phyloP scores from a whole-genome alignment of 2,797 vertebrate genomes.

The Rhinophrynus dorsalis region DNA sequence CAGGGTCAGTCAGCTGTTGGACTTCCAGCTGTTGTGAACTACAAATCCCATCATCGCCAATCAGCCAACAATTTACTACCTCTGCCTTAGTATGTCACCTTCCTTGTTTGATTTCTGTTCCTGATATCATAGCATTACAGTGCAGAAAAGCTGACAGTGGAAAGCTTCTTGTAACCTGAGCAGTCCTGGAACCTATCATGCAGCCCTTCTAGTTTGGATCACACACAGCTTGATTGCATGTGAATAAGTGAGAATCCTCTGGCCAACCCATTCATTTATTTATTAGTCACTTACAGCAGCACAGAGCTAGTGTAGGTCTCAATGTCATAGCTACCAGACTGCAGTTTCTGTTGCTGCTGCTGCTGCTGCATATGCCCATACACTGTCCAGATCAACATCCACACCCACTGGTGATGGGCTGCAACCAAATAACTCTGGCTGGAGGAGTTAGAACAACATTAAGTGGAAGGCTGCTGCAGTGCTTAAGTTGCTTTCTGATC shows the following conservation, averaged over 20 bases:
- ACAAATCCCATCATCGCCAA: too few species aligned
- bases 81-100: too few species aligned
- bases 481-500: conserved; percentile 25
- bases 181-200: conserved; percentile 33
- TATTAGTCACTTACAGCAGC: conserved; percentile 72
- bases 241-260: conserved; percentile 73
- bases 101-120: conserved; percentile 20
- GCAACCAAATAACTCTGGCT: conserved; percentile 45
- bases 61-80: too few species aligned
- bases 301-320: conserved; percentile 56
- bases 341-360: too few species aligned
- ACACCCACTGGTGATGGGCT: conserved; percentile 48
- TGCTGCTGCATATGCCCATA: conserved; percentile 50
- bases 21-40: too few species aligned
- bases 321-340: conserved; percentile 62
- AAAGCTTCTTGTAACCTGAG: conserved; percentile 41
- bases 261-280: conserved; percentile 67
- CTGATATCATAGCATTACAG: conserved; percentile 26
- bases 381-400: conserved; percentile 37
- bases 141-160: conserved; percentile 18
- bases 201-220: conserved; percentile 33
- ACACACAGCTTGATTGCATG: conserved; percentile 63
- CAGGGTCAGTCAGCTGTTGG: too few species aligned
- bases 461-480: conserved; percentile 33
- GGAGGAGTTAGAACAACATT: conserved; percentile 42